phyloP scores from a whole-genome alignment of 64 coral and sea anemone species.

The Pocillopora damicornis region DNA sequence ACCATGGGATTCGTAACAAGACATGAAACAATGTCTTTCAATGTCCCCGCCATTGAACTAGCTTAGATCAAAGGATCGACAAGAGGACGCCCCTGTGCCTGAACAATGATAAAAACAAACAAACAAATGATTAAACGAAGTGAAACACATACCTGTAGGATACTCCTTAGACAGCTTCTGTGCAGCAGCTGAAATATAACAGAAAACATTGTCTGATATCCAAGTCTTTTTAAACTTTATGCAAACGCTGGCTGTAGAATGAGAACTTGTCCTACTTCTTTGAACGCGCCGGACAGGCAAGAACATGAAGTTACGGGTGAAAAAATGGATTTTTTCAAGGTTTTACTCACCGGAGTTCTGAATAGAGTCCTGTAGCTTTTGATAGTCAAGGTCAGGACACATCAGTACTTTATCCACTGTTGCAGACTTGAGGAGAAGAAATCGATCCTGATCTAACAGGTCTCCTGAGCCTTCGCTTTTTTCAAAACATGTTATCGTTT shows the following conservation, averaged over 20 bases:
- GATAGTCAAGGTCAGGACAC: constrained; percentile 1
- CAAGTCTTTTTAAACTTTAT: not conserved
- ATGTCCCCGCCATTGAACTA: no score
- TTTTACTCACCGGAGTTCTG: constrained; percentile 9
- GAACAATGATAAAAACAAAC: not conserved
- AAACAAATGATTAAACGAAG: not conserved
- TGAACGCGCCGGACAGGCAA: no score
- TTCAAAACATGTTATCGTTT: constrained; percentile 29
- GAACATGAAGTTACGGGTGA: not conserved
- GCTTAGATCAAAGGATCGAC: no score
- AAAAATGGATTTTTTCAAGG: not conserved
- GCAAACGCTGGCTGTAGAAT: no score
- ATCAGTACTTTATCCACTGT: constrained; percentile 19
- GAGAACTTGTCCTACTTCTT: no score
- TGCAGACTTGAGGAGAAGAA: constrained; percentile 15
- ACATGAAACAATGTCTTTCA: no score
- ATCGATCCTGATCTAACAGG: constrained; percentile 18
- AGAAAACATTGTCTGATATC: not conserved
- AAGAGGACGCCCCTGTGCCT: no score
- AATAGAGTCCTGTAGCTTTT: constrained; percentile 3
- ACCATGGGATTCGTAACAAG: no score
- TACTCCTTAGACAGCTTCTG: not conserved
- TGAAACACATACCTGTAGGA: not conserved
- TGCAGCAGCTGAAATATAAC: constrained; percentile 6
- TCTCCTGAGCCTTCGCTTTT: not conserved